Base-by-base conservation (phyloP, 2,888 invertebrate species). In the Petrophora chlorosata region DNA sequence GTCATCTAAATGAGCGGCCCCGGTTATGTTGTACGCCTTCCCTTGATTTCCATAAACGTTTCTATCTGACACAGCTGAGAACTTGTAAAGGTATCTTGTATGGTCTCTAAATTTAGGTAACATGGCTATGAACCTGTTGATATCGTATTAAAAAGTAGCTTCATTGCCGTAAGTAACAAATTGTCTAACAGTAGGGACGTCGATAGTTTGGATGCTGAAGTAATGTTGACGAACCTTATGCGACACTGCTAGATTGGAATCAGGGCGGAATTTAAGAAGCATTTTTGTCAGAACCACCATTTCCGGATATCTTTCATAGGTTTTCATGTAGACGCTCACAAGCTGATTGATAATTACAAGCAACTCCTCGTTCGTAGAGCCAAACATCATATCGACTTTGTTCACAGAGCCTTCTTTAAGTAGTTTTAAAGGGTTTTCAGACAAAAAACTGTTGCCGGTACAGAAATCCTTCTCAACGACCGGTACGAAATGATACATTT, bases 281-380 rank as follows among this genome's bases (percentile, higher is more conserved):
- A 78, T 58, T 34, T 67, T 59, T 15, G 57, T 62, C 0, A 71
- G 73, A n/a, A 62, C 62, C 2, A 73, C 39, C 33, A 65, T 7
- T 49, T 73, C 74, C 10, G 49, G 32, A 17, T 59, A 65, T 22
- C 44, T 52, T 12, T 57, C 59, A 26, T 66, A 68, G 3, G 29
- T 13, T 5, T 56, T 34, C 9, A 61, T 16, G n/a, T 56, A 40
- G 29, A 35, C n/a, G 15, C 34, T 38, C 3, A 50, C 35, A 5
- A 63, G 33, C 7, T n/a, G 1, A 2, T 36, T 10, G 0, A 50
- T 3, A 2, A 19, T 39, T 1, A 49, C 10, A 3, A 64, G 33
- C 5, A 94, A 94, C 79, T 95, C 95, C 42, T 93, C 91, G 2
- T 22, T 90, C 12, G 93, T 95, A 5, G 93, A 70, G 4, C 95